A percentile compares a stretch with the other conserved stretches of the same genome.
phyloP scores from a whole-genome alignment of 2,113 vertebrate species.

The Sapajus apella region DNA sequence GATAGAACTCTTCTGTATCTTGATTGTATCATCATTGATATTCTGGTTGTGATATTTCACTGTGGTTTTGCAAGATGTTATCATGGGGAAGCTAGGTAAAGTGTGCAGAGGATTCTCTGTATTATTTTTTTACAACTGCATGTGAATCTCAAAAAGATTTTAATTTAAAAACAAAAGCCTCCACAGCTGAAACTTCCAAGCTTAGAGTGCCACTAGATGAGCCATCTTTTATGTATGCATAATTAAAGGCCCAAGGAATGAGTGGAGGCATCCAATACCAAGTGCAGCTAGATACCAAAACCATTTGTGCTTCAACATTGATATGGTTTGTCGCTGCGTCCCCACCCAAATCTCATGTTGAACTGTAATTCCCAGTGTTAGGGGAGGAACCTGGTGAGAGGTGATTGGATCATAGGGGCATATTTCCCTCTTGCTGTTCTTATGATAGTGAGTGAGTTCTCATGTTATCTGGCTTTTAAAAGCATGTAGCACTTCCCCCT shows the following conservation, averaged over 20 bases:
- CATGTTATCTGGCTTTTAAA: too few species aligned
- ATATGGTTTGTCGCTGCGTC: too few species aligned
- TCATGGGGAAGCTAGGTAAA: background rate
- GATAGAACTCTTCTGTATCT: background rate
- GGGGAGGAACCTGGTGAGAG: too few species aligned
- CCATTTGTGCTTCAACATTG: background rate
- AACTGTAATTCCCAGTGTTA: too few species aligned
- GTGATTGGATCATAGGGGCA: too few species aligned
- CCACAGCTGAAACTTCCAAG: background rate
- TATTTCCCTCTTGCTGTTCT: too few species aligned
- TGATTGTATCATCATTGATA: rapidly evolving
- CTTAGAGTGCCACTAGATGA: background rate
- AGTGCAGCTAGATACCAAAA: background rate
- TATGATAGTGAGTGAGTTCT: too few species aligned
- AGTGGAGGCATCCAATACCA: background rate
- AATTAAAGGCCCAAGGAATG: constrained; percentile 18
- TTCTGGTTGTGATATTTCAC: background rate
- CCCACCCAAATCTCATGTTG: too few species aligned
- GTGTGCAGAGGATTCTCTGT: background rate
- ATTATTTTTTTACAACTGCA: background rate
- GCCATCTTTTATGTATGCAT: constrained; percentile 46
- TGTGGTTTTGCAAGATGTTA: background rate
- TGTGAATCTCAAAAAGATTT: background rate
- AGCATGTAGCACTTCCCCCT: too few species aligned
- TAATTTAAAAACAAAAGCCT: constrained; percentile 12